Evolutionary conservation across 1,140 invertebrate genomes (phyloP), one percentile per base, ranked within the genome.

Genomic region (Megalopta genalis): DNA sequence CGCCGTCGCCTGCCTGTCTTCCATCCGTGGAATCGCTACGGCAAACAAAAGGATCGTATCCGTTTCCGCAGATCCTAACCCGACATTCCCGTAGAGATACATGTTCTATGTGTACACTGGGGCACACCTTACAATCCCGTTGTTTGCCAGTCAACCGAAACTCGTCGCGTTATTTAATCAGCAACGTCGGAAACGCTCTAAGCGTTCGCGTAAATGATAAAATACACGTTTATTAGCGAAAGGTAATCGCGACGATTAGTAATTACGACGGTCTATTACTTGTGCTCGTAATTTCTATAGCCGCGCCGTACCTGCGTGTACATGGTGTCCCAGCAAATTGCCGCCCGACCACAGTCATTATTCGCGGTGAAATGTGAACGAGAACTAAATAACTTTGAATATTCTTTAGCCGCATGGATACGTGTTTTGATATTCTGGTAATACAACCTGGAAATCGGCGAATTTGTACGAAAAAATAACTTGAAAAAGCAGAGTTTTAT

Each of bases 41-140:
- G 72, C 77, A 80, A 75, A 74, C 77, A 80, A 67, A 80, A 80
- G 70, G 71, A 73, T 75, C 77, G 49, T 80, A 80, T 80, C 77
- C 7, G 57, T 75, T 75, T 57, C 77, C 72, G 63, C 25, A 18
- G 70, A 67, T 75, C 54, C 46, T 67, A 74, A 75, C 70, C 66
- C 72, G 72, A 80, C 72, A 67, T 64, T 63, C 72, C 63, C 77
- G 63, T 25, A 52, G 70, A 52, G 76, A 78, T 63, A 54, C 62
- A 39, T 54, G 27, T 64, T 52, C 59, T n/a, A 60, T 27, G 60
- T n/a, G 60, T 46, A 12, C 60, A 14, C 37, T n/a, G 12, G n/a
- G n/a, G 60, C 68, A 32, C 68, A 42, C 75, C 67, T 77, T 72
- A 54, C 76, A 64, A 78, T 78, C 42, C 68, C 68, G 66, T 64